These are phyloP conservation scores for Actinemys pallida DNA, from an alignment of 2,113 vertebrate genomes.

Conservation along the genomic window DNA sequence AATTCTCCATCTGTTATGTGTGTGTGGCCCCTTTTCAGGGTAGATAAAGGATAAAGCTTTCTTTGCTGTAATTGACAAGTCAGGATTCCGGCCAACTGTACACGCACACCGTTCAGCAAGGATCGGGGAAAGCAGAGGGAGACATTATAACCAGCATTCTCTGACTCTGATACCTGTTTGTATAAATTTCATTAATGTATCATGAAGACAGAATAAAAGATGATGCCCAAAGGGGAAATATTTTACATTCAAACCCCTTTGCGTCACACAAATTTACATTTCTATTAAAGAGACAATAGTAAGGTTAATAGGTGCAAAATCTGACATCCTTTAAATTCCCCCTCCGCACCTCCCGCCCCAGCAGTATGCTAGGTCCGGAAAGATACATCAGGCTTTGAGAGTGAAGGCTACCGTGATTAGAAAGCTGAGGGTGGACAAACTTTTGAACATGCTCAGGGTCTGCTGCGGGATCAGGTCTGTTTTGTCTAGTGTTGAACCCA, in stretches of 20 bases:
- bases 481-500: not conserved
- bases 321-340: not conserved
- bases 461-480: not conserved
- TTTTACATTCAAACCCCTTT: not conserved
- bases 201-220: not conserved
- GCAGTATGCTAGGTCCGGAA: not conserved
- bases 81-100: slow-evolving; percentile 27
- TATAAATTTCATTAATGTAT: not conserved
- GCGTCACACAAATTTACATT: not conserved
- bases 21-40: slow-evolving; percentile 21
- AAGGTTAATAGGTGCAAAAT: not conserved
- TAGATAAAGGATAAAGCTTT: slow-evolving; percentile 45
- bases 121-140: not conserved
- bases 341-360: not conserved
- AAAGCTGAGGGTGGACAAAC: not conserved
- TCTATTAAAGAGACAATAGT: not conserved
- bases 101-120: not conserved
- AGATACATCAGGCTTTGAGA: not conserved
- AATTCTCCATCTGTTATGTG: not conserved
- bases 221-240: not conserved
- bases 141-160: not conserved
- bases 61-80: slow-evolving; percentile 28
- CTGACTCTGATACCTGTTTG: not conserved
- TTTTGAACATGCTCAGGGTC: not conserved
- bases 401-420: not conserved